Base-by-base conservation (phyloP, 1,140 invertebrate species). In the Ostrea denselamellosa region DNA sequence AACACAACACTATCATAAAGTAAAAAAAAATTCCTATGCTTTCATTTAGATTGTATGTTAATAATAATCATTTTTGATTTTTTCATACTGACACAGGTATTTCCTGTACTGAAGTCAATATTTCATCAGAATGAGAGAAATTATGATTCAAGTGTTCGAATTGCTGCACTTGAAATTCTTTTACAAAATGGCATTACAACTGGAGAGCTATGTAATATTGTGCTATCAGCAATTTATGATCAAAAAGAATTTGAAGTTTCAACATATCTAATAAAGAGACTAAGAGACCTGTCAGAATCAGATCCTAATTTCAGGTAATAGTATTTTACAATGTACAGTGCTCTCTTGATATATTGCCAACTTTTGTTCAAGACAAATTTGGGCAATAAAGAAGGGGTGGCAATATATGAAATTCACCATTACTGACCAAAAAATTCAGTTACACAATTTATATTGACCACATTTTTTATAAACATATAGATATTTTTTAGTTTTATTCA, bases 71-170 rank as follows among this genome's bases (percentile, higher is more conserved):
- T 44, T 44, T 44, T 44, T 25, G 0, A 83, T 81, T 89, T 90
- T 44, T 54, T 44, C 34, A 44, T 44, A 83, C 81, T 89, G 87
- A 28, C 84, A 28, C 84, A 95, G 94, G 92, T 92, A 53, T 91
- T 89, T 81, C 83, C 90, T 58, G 83, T 87, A 14, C 77, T 95
- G 85, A 71, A 90, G 53, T 86, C 90, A 28, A 93, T 95, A 19
- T 95, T 92, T 88, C 92, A 93, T 82, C 93, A 95, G 83, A 93
- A 89, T 84, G 89, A 86, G 17, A 90, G 89, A n/a, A 85, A 71
- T 28, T 94, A 92, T 91, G 94, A 94, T 87, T 92, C 86, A 65
- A 93, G 91, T 90, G 93, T 94, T 10, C 77, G 94, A 83, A 84
- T 91, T 19, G 87, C 92, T 51, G 94, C 93, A 19, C 87, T 93